These are phyloP conservation scores for Heteromyza rotundicornis DNA, from an alignment of 2,888 invertebrate genomes.

Conservation along the genomic window DNA sequence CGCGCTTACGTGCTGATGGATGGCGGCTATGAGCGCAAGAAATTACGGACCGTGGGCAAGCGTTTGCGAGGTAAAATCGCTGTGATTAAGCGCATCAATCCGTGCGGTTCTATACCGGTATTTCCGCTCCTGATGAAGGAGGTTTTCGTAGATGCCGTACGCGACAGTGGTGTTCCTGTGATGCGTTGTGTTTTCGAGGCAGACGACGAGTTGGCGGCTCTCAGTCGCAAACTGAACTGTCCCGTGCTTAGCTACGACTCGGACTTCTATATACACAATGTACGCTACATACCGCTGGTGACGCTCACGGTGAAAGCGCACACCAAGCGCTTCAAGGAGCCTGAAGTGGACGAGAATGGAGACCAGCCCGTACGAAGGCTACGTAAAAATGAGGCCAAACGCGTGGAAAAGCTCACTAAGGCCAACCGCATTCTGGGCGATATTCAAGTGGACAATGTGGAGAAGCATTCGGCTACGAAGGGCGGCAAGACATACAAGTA, in stretches of 20 bases:
- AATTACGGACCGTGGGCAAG: slow-evolving; percentile 70
- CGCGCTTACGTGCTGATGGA: slow-evolving; percentile 79
- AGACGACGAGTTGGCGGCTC: slow-evolving; percentile 83
- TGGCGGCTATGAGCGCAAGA: slow-evolving; percentile 77
- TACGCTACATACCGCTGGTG: slow-evolving; percentile 79
- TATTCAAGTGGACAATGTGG: slow-evolving; percentile 38
- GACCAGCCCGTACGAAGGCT: slow-evolving; percentile 32
- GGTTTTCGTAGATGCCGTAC: slow-evolving; percentile 75
- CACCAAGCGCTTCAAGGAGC: slow-evolving; percentile 41
- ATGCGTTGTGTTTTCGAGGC: slow-evolving; percentile 87
- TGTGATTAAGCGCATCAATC: slow-evolving; percentile 67
- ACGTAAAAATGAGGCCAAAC: slow-evolving; percentile 47
- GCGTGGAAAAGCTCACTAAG: slow-evolving; percentile 53
- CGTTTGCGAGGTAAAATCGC: slow-evolving; percentile 69
- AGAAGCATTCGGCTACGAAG: slow-evolving; percentile 23
- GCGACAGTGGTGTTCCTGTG: slow-evolving; percentile 70
- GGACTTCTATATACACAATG: slow-evolving; percentile 90
- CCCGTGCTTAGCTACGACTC: slow-evolving; percentile 93
- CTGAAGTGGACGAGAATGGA: slow-evolving; percentile 15
- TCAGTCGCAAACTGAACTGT: slow-evolving; percentile 79
- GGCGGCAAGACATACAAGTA: slow-evolving; percentile 50
- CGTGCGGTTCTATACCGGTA: slow-evolving; percentile 67
- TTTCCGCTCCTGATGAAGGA: slow-evolving; percentile 77
- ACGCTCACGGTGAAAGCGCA: slow-evolving; percentile 67
- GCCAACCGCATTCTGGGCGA: slow-evolving; percentile 43